A percentile compares a stretch with the other conserved stretches of the same genome.
These are phyloP conservation scores for Coptodon rendalli DNA, from an alignment of 2,113 vertebrate species.

Conservation along the genomic window DNA sequence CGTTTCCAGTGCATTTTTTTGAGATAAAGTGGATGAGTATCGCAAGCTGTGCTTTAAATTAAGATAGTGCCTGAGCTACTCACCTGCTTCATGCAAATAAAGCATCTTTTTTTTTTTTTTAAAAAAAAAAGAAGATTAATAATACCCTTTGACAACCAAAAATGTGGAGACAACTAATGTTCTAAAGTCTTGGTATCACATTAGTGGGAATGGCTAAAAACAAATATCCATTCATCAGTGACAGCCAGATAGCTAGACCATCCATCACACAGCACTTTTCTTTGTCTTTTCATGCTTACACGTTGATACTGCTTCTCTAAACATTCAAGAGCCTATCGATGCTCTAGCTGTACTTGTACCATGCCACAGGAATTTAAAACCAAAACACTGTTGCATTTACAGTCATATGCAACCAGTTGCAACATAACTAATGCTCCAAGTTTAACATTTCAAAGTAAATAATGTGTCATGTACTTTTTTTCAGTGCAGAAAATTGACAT, in stretches of 20 bases:
- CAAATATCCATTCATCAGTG: conserved; percentile 2
- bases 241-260: not conserved
- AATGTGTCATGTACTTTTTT: not conserved
- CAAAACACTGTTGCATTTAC: not conserved
- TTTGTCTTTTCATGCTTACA: conserved; percentile 18
- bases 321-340: not conserved
- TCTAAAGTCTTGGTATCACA: not conserved
- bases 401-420: not conserved
- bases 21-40: not conserved
- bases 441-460: not conserved
- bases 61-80: not conserved
- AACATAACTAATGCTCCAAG: not conserved
- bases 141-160: not conserved
- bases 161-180: conserved; percentile 9
- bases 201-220: not conserved
- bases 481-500: not conserved
- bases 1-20: conserved; percentile 47
- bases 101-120: not conserved
- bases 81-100: conserved; percentile 32
- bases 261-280: conserved; percentile 5
- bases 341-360: not conserved
- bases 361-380: not conserved
- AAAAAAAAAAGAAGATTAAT: not conserved
- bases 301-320: not conserved
- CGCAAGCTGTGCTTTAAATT: not conserved